Conservation (phyloP, 1,140 invertebrate genomes). For the Parasteatoda tepidariorum region DNA sequence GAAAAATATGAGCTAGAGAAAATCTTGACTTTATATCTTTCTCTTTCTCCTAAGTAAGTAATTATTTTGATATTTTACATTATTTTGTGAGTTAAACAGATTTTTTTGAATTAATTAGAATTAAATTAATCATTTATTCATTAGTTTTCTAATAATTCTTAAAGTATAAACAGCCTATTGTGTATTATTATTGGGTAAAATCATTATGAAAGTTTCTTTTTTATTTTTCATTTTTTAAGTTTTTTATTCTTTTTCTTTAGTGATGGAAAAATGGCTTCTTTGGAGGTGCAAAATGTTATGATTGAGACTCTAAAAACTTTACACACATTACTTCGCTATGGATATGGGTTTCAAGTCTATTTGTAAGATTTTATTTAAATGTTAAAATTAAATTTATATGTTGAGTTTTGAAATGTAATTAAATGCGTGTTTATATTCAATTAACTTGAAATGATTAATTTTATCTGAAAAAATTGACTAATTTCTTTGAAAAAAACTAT, state of each 20-base stretch:
- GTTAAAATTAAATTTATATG: too few relatives aligned
- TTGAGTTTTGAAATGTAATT: too few relatives aligned
- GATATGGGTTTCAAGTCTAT: constrained; percentile 67
- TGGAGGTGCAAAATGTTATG: constrained; percentile 36
- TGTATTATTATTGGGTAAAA: too few relatives aligned
- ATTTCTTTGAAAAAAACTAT: too few relatives aligned
- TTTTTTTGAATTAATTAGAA: background rate
- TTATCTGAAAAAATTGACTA: background rate
- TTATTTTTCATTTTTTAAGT: too few relatives aligned
- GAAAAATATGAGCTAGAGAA: background rate
- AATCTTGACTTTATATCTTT: background rate
- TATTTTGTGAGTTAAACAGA: background rate
- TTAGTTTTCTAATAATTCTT: too few relatives aligned
- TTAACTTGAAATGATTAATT: background rate
- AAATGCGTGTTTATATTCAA: too few relatives aligned
- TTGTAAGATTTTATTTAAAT: constrained; percentile 63
- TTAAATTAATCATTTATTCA: too few relatives aligned
- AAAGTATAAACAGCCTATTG: too few relatives aligned
- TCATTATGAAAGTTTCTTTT: too few relatives aligned
- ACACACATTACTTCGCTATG: constrained; percentile 69
- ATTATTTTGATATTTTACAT: background rate
- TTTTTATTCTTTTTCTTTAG: too few relatives aligned
- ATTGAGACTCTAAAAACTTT: constrained; percentile 69
- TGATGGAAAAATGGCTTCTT: too few relatives aligned
- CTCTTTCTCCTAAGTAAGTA: background rate